Conservation (phyloP, 2,888 invertebrate species). For the Celastrina argiolus region DNA sequence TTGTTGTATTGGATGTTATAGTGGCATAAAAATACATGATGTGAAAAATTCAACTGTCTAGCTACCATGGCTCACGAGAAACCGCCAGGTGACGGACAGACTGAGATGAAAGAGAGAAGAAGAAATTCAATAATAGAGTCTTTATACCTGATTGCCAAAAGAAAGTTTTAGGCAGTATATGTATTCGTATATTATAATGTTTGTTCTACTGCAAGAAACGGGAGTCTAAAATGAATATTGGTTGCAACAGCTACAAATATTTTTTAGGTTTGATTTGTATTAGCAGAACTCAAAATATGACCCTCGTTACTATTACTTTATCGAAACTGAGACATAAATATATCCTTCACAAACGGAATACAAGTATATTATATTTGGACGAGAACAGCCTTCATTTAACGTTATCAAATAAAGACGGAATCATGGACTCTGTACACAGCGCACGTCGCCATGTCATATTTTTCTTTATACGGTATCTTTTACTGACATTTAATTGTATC, state of each 20-base stretch:
- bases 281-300: not conserved
- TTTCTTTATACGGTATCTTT: constrained; percentile 15
- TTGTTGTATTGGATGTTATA: too few species aligned
- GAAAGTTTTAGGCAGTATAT: too few species aligned
- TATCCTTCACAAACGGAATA: not conserved
- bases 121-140: too few species aligned
- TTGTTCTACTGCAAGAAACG: too few species aligned
- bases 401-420: constrained; percentile 19
- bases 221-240: too few species aligned
- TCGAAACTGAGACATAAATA: not conserved
- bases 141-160: too few species aligned
- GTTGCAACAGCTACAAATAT: not conserved
- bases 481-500: constrained; percentile 2
- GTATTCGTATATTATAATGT: too few species aligned
- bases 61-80: too few species aligned
- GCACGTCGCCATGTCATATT: constrained; percentile 17
- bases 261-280: not conserved
- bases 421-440: constrained; percentile 15
- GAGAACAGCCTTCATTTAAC: constrained; percentile 6
- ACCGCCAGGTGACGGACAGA: too few species aligned
- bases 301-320: constrained; percentile 9
- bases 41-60: too few species aligned
- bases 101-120: too few species aligned
- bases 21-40: too few species aligned
- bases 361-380: not conserved